Conservation (phyloP, 2,113 vertebrate genomes). For the Myotis yumanensis region DNA sequence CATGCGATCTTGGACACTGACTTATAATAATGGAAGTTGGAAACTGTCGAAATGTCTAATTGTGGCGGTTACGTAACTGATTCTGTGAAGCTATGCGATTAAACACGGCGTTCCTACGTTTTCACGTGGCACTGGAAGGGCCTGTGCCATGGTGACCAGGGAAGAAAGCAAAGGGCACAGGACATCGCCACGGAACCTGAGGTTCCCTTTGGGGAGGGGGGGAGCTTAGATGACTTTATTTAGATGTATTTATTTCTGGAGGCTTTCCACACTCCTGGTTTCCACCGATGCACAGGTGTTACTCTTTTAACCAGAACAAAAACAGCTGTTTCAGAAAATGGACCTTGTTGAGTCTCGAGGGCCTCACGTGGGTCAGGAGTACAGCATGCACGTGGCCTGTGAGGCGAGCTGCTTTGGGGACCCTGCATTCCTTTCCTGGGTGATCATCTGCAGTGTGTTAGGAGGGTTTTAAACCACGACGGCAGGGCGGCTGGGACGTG, state of each 20-base stretch:
- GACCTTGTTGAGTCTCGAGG: background rate
- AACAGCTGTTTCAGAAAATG: background rate
- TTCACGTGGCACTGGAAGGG: no score
- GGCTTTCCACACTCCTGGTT: background rate
- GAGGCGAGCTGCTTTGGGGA: background rate
- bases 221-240: background rate
- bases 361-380: background rate
- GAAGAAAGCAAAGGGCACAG: no score
- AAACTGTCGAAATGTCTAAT: background rate
- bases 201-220: background rate
- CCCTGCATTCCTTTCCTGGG: background rate
- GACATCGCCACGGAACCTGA: background rate
- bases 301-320: background rate
- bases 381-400: fast-evolving
- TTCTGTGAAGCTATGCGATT: background rate
- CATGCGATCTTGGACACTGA: background rate
- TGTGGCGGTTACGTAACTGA: background rate
- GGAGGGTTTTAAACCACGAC: background rate
- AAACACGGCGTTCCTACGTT: no score
- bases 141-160: no score
- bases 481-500: background rate
- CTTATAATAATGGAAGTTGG: background rate
- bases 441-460: background rate
- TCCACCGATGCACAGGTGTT: background rate
- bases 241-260: background rate